Evolutionary conservation across 1,140 invertebrate genomes (phyloP).

Genomic region (Zaprionus inermis): DNA sequence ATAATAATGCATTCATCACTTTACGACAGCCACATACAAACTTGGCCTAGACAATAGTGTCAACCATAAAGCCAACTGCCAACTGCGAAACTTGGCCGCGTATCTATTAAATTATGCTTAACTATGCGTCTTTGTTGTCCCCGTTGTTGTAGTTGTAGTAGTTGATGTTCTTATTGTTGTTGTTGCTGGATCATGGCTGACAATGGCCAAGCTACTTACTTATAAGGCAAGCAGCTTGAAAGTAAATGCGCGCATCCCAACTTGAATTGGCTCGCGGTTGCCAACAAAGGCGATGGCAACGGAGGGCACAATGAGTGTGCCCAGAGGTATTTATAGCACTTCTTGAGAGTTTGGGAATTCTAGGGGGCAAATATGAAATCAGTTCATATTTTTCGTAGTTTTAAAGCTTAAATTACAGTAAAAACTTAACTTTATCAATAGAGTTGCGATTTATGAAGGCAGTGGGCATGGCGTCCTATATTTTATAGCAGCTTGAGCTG

Average conservation of each 20-base stretch:
- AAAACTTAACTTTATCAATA: too few relatives aligned
- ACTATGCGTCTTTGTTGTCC: conserved; percentile 76
- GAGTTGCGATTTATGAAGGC: too few relatives aligned
- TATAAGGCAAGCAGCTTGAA: conserved; percentile 16
- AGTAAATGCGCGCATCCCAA: neutral
- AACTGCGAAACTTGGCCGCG: conserved; percentile 56
- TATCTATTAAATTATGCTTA: conserved; percentile 83
- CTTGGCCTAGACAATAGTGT: conserved; percentile 80
- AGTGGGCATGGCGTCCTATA: neutral
- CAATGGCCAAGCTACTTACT: conserved; percentile 69
- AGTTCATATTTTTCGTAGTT: neutral
- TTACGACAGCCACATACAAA: conserved; percentile 78
- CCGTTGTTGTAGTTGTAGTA: conserved; percentile 16
- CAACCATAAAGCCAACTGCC: conserved; percentile 71
- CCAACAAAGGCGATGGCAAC: neutral
- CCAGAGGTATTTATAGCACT: neutral
- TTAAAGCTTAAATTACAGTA: too few relatives aligned
- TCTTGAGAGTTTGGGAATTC: neutral
- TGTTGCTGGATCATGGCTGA: conserved; percentile 35
- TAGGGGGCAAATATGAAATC: neutral
- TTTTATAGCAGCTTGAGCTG: neutral
- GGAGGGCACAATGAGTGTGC: neutral
- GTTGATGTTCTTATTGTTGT: conserved; percentile 33
- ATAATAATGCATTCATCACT: conserved; percentile 80
- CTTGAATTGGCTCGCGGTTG: neutral